Evolutionary conservation across 2,113 vertebrate genomes (phyloP), one percentile per base, ranked within the genome.

Genomic region (Danionella cerebrum): DNA sequence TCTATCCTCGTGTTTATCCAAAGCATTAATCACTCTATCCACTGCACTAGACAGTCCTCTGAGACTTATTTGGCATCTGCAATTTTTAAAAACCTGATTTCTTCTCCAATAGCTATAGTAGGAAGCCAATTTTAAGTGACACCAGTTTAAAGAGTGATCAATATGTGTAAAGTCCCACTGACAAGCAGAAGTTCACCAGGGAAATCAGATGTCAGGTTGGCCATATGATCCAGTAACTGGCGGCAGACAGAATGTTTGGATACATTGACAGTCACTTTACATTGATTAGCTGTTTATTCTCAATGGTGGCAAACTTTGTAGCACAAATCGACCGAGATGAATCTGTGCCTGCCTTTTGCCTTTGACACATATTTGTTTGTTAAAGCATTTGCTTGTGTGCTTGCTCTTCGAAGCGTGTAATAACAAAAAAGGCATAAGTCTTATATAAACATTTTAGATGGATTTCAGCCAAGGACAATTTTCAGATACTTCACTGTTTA

Each of bases 251-350:
- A 35, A 19, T n/a, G 33, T 31, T 21, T 4, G 4, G 21, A 31
- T 39, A 33, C 13, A 21, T 36, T 36, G 8, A 33, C 36, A 52
- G 33, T 48, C 27, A 45, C 21, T 36, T 41, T 19, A 29, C 25
- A 57, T 57, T 65, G 59, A 65, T 65, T 71, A 65, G 48, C 41
- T 38, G 31, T 58, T 64, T 48, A 41, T 65, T 57, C 51, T 58
- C 29, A 18, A 13, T 31, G 52, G 18, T 36, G 52, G 39, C 16
- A 65, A 71, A 55, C 16, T 41, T 33, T 42, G 22, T 35, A 63
- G 25, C 27, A 64, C 63, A 42, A 42, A 38, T 70, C 35, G 48
- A 47, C 18, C 19, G 33, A 48, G 27, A 33, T 25, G 21, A 51
- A 39, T 42, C 42, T n/a, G 21, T 27, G 45, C 18, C 45, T 7